Base-by-base conservation (phyloP, 2,797 vertebrate species). In the Scyliorhinus canicula region DNA sequence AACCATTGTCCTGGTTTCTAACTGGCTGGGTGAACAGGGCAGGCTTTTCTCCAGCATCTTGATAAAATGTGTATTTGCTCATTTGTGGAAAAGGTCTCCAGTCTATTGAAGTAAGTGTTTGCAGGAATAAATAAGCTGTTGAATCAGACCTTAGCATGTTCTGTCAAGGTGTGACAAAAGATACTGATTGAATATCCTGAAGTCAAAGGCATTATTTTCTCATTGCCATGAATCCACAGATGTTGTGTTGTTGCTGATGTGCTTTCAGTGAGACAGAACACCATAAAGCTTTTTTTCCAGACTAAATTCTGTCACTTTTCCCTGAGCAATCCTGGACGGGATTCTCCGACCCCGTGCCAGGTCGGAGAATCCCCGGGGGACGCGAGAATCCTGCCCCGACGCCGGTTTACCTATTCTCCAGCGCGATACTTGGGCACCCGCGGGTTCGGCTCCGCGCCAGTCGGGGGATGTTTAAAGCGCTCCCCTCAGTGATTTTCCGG, bases 21-120 rank as follows among this genome's bases (percentile, higher is more conserved):
- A 65, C n/a, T 91, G 21, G 88, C 60, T 91, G 88, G 88, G n/a
- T 91, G 88, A 91, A 91, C 60, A 65, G 60, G 21, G 21, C 24
- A 44, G 88, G 65, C 26, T 65, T 91, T 65, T 65, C 60, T 28
- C 57, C 21, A 19, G 35, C 21, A 24, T 91, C n/a, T 65, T 65
- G 26, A 65, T 60, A 65, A 86, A 52, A 8, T n/a, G 40, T 65
- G 8, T 44, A 31, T 44, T 40, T 8, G n/a, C 63, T 21, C 16
- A 9, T 47, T 47, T 47, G 44, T 0, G 79, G 7, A 21, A 63
- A 60, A 35, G 44, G 21, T 21, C n/a, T 44, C 4, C 57, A 1
- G 86, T 40, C 57, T 90, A 21, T 63, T 91, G 19, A 63, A 65
- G n/a, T 9, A 44, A 60, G 55, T 63, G 31, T 60, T 63, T 90